phyloP scores from a whole-genome alignment of 92 coral and sea anemone species.

The Phymanthus crucifer region DNA sequence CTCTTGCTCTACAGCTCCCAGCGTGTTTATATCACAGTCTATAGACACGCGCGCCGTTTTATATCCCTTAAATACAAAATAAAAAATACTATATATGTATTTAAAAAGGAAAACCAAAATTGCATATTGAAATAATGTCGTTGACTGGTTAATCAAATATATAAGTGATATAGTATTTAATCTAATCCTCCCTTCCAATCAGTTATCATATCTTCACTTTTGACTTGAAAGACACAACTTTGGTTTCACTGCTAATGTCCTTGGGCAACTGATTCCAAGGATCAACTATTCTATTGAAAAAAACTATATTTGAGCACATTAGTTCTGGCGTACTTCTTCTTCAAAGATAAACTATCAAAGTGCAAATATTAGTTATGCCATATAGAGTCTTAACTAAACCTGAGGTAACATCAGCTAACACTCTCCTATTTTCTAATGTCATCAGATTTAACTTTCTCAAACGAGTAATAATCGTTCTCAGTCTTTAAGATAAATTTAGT shows the following conservation, averaged over 20 bases:
- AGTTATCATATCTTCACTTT: background rate
- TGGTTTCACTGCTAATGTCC: background rate
- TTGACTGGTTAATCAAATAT: too few relatives aligned
- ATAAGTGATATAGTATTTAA: too few relatives aligned
- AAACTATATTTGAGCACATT: too few relatives aligned
- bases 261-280: background rate
- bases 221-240: background rate
- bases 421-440: background rate
- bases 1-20: too few relatives aligned
- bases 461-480: background rate
- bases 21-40: too few relatives aligned
- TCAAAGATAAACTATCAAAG: background rate
- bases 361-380: background rate
- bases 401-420: background rate
- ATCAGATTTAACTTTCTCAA: background rate
- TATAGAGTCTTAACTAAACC: background rate
- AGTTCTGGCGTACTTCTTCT: background rate
- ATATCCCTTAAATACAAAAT: too few relatives aligned
- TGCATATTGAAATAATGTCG: too few relatives aligned
- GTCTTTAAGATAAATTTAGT: background rate
- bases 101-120: too few relatives aligned
- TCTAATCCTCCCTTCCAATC: too few relatives aligned
- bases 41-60: too few relatives aligned
- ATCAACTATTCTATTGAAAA: background rate
- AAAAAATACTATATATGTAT: too few relatives aligned